A percentile compares a stretch with the other conserved stretches of the same genome.
Conservation (phyloP, 2,888 invertebrate genomes). For the Stenurella melanura region DNA sequence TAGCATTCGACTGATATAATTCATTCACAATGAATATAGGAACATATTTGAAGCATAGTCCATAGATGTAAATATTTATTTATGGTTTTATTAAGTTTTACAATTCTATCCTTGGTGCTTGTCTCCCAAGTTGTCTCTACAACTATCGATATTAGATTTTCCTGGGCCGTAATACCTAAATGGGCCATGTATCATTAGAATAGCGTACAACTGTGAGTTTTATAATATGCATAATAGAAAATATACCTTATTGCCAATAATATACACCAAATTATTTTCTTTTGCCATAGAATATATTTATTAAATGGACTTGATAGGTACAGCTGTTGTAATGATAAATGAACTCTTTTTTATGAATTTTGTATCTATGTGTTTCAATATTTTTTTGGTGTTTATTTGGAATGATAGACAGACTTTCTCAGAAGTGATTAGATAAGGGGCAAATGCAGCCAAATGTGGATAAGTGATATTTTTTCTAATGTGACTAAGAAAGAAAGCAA, state of each 20-base stretch:
- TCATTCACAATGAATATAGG: slow-evolving; percentile 59
- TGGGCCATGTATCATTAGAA: slow-evolving; percentile 73
- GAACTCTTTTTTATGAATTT: slow-evolving; percentile 62
- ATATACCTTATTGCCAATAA: slow-evolving; percentile 39
- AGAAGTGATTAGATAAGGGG: slow-evolving; percentile 49
- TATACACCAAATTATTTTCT: slow-evolving; percentile 46
- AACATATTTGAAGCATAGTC: slow-evolving; percentile 58
- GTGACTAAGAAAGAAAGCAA: slow-evolving; percentile 86
- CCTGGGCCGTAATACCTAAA: slow-evolving; percentile 62
- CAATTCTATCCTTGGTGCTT: slow-evolving; percentile 68
- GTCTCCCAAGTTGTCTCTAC: slow-evolving; percentile 67
- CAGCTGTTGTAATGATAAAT: slow-evolving; percentile 74
- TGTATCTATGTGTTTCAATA: slow-evolving; percentile 36
- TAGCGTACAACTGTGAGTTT: slow-evolving; percentile 67
- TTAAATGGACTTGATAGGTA: slow-evolving; percentile 65
- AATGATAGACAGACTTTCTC: slow-evolving; percentile 56
- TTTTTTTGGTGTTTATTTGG: slow-evolving; percentile 53
- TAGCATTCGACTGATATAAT: slow-evolving; percentile 64
- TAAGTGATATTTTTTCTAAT: slow-evolving; percentile 82
- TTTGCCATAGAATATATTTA: slow-evolving; percentile 63
- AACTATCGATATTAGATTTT: slow-evolving; percentile 58
- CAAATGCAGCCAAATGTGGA: slow-evolving; percentile 63
- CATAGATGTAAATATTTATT: slow-evolving; percentile 69
- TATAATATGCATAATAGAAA: slow-evolving; percentile 50
- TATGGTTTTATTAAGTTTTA: slow-evolving; percentile 66